These are phyloP conservation scores for Silurus lanzhouensis DNA, from an alignment of 2,797 vertebrate genomes.

Conservation along the genomic window DNA sequence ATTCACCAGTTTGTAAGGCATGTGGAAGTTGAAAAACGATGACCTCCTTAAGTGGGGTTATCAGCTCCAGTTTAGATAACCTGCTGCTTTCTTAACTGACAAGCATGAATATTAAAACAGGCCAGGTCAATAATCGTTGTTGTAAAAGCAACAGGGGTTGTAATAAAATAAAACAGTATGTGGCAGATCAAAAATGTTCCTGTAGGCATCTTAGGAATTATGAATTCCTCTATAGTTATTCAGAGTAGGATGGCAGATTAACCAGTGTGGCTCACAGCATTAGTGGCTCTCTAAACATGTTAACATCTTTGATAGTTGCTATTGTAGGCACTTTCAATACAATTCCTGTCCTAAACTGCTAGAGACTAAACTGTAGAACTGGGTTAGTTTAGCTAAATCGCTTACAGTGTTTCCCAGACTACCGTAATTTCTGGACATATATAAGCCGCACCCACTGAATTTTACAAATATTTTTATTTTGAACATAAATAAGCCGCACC, in stretches of 20 bases:
- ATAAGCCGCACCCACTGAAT: no score
- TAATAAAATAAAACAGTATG: constrained; percentile 40
- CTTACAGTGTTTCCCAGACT: neutral
- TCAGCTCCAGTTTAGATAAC: constrained; percentile 11
- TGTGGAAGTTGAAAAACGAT: neutral
- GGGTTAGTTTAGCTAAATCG: neutral
- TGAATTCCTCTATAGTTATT: constrained; percentile 46
- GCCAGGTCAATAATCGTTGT: neutral
- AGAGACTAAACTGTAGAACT: neutral
- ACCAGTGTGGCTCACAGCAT: constrained; percentile 51
- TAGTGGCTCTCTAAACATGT: constrained; percentile 38
- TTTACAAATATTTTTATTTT: no score
- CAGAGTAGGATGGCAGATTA: constrained; percentile 44
- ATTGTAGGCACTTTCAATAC: constrained; percentile 21
- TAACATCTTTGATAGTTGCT: constrained; percentile 13
- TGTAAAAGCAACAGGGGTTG: constrained; percentile 7
- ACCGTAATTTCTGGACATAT: no score
- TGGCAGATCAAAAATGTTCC: constrained; percentile 43
- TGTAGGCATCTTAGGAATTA: constrained; percentile 32
- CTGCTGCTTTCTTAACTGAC: constrained; percentile 17
- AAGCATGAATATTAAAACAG: constrained; percentile 10
- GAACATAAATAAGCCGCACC: no score
- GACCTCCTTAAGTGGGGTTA: constrained; percentile 28
- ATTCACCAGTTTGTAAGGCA: constrained; percentile 6
- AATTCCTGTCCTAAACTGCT: neutral